Percentiles rank a stretch among this genome's conserved stretches.
phyloP scores from a whole-genome alignment of 2,888 invertebrate genomes.

The Parnassius smintheus region DNA sequence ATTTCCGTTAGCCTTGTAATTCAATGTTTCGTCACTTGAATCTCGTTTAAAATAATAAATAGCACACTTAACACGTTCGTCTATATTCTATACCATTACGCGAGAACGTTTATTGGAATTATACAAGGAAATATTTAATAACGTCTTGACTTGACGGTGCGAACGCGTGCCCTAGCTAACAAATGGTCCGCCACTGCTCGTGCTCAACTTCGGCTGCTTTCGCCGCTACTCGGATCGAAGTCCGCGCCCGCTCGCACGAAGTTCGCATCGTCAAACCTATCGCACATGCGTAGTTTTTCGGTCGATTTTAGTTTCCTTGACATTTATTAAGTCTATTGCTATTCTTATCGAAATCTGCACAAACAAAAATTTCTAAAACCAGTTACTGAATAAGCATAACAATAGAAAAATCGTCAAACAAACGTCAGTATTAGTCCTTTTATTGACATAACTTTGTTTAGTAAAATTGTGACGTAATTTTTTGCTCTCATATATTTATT shows the following conservation, averaged over 20 bases:
- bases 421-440: neutral
- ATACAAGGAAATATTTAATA: conserved; percentile 72
- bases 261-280: conserved; percentile 42
- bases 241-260: conserved; percentile 38
- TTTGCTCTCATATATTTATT: no score
- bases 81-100: conserved; percentile 28
- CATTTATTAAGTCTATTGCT: conserved; percentile 29
- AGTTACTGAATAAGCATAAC: neutral
- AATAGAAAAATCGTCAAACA: neutral
- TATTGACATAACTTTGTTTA: no score
- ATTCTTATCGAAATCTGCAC: conserved; percentile 3
- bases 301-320: conserved; percentile 48
- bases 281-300: conserved; percentile 55
- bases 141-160: conserved; percentile 55
- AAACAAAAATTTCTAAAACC: neutral
- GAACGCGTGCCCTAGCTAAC: conserved; percentile 58
- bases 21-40: conserved; percentile 26
- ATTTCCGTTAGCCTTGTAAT: conserved; percentile 9
- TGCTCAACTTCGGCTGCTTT: conserved; percentile 42
- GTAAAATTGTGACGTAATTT: no score
- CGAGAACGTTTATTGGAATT: conserved; percentile 52
- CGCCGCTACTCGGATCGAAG: conserved; percentile 48
- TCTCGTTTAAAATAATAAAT: conserved; percentile 44
- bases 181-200: conserved; percentile 68
- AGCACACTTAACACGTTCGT: conserved; percentile 39